phyloP scores from a whole-genome alignment of 2,888 invertebrate genomes.

The Seira musarum region DNA sequence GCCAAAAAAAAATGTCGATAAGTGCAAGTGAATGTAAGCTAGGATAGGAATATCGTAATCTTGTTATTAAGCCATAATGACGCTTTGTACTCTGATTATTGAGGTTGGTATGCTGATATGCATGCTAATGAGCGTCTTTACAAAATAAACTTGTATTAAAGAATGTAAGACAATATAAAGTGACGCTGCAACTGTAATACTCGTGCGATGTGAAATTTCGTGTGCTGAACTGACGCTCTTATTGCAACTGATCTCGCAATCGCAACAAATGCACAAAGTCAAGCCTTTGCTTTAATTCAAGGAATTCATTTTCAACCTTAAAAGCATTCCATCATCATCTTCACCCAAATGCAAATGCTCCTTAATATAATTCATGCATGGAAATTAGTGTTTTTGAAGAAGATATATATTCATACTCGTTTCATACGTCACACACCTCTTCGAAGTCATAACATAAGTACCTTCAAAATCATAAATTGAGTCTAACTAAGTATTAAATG shows the following conservation, averaged over 20 bases:
- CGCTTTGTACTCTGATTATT: slow-evolving; percentile 17
- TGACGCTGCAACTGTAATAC: not conserved
- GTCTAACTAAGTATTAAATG: too few species aligned
- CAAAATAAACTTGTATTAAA: slow-evolving; percentile 12
- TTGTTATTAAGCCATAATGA: slow-evolving; percentile 17
- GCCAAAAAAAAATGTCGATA: not conserved
- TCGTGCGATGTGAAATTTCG: slow-evolving; percentile 5
- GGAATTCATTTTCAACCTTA: too few species aligned
- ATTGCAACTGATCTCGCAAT: slow-evolving; percentile 8
- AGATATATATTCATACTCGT: too few species aligned
- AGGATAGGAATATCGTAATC: not conserved
- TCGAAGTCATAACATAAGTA: too few species aligned
- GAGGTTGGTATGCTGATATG: slow-evolving; percentile 13
- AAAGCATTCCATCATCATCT: too few species aligned
- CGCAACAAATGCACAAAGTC: not conserved
- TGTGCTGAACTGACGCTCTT: too few species aligned
- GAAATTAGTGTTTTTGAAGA: too few species aligned
- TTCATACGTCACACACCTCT: too few species aligned
- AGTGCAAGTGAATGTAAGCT: not conserved
- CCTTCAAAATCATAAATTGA: too few species aligned
- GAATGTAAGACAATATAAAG: not conserved
- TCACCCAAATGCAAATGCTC: too few species aligned
- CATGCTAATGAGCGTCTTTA: slow-evolving; percentile 15
- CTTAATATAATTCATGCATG: too few species aligned
- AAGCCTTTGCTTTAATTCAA: too few species aligned